phyloP scores from a whole-genome alignment of 1,140 invertebrate genomes.

The Drosophila varians region DNA sequence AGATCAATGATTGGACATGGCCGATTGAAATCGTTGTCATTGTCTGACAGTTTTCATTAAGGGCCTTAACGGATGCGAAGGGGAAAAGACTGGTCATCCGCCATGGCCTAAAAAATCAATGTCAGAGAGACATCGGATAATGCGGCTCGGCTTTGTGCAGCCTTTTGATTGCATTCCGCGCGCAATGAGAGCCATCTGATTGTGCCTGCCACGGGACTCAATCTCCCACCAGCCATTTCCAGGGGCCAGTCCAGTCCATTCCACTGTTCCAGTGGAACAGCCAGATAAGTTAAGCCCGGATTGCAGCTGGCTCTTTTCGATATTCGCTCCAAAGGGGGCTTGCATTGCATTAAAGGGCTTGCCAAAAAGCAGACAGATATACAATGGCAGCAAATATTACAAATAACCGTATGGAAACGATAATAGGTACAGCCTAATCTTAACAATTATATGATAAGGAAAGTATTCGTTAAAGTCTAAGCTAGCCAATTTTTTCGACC shows the following conservation, averaged over 20 bases:
- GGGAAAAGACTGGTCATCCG: conserved; percentile 4
- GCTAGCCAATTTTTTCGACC: too few species aligned
- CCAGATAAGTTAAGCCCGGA: neutral
- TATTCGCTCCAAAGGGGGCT: too few species aligned
- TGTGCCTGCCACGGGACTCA: neutral
- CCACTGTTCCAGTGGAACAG: neutral
- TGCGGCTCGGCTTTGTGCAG: conserved; percentile 36
- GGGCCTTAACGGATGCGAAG: conserved; percentile 32
- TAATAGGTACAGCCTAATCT: too few species aligned
- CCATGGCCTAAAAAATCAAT: conserved; percentile 42
- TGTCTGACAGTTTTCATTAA: conserved; percentile 59
- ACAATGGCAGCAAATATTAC: too few species aligned
- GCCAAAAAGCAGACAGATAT: too few species aligned
- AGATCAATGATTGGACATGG: conserved; percentile 36
- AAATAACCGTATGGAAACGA: too few species aligned
- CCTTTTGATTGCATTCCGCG: conserved; percentile 41
- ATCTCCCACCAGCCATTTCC: neutral
- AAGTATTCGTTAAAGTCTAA: too few species aligned
- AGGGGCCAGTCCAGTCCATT: neutral
- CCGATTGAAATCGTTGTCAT: conserved; percentile 47
- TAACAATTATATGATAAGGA: too few species aligned
- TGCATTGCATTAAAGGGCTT: neutral
- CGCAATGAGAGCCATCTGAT: conserved; percentile 31
- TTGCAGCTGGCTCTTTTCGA: neutral
- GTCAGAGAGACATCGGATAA: conserved; percentile 37